These are phyloP conservation scores for Cyprinodon diabolis DNA, from an alignment of 2,797 vertebrate genomes.

Conservation along the genomic window DNA sequence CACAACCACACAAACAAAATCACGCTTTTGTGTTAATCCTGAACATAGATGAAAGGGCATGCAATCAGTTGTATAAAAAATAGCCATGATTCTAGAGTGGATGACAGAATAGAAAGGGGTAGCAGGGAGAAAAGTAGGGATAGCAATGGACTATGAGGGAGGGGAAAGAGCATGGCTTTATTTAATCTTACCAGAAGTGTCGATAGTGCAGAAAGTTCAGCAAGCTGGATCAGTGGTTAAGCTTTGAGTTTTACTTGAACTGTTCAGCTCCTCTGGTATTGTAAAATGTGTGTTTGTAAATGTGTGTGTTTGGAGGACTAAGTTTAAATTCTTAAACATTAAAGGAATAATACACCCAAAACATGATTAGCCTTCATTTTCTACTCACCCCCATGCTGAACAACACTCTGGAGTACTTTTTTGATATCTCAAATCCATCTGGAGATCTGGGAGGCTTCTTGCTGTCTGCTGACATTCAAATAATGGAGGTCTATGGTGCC, in stretches of 20 bases:
- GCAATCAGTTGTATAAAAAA: slow-evolving; percentile 55
- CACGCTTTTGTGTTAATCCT: slow-evolving; percentile 60
- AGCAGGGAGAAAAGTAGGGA: slow-evolving; percentile 22
- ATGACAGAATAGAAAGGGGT: slow-evolving; percentile 15
- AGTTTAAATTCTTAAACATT: slow-evolving; percentile 65
- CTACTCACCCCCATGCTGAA: too few species aligned
- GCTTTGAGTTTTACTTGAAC: slow-evolving; percentile 74
- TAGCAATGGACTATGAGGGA: slow-evolving; percentile 48
- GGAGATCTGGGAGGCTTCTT: too few species aligned
- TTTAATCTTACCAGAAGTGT: slow-evolving; percentile 80
- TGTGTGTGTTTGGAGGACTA: slow-evolving; percentile 42
- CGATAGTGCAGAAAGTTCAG: slow-evolving; percentile 80
- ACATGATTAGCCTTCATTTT: too few species aligned
- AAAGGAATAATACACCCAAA: too few species aligned
- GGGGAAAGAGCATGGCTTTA: slow-evolving; percentile 70
- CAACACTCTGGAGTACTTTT: too few species aligned
- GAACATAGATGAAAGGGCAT: slow-evolving; percentile 67
- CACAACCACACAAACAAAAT: slow-evolving; percentile 64
- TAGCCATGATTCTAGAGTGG: slow-evolving; percentile 26
- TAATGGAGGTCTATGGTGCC: too few species aligned
- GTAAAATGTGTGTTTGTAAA: slow-evolving; percentile 27
- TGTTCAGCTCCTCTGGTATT: slow-evolving; percentile 66
- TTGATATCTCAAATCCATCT: too few species aligned
- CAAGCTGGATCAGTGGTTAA: slow-evolving; percentile 78
- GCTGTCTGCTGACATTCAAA: too few species aligned